A percentile compares a stretch with the other conserved stretches of the same genome.
phyloP scores from a whole-genome alignment of 2,888 invertebrate genomes.

The Aphrophora alni region DNA sequence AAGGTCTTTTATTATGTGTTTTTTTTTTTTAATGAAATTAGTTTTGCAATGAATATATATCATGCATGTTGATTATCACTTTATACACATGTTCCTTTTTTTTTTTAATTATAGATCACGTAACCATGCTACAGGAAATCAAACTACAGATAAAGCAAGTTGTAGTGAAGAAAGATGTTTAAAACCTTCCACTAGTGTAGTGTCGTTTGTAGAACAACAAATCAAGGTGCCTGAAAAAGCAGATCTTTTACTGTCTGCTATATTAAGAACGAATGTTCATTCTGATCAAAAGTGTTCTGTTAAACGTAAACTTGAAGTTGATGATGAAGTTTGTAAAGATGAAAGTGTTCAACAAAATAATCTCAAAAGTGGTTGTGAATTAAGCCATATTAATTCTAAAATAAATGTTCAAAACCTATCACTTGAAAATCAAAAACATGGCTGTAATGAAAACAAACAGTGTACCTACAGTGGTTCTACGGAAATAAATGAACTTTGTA shows the following conservation, averaged over 20 bases:
- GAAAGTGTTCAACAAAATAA: constrained; percentile 1
- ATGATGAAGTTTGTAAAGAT: background rate
- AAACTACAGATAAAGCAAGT: background rate
- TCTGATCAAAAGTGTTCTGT: background rate
- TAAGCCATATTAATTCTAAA: constrained; percentile 18
- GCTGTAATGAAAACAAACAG: background rate
- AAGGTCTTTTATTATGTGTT: too few relatives aligned
- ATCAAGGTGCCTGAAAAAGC: constrained; percentile 31
- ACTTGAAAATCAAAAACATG: background rate
- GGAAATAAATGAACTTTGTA: background rate
- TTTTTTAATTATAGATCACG: background rate
- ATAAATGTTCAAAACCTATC: constrained; percentile 14
- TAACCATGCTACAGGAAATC: background rate
- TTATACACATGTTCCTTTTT: too few relatives aligned
- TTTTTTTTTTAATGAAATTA: too few relatives aligned
- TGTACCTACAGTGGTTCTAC: background rate
- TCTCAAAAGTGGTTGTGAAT: constrained; percentile 3
- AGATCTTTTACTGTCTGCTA: constrained; percentile 37
- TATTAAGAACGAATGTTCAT: constrained; percentile 33
- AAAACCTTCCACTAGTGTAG: background rate
- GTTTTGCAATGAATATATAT: too few relatives aligned
- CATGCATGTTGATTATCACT: too few relatives aligned
- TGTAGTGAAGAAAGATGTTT: background rate
- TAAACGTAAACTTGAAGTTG: constrained; percentile 26
- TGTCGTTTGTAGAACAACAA: background rate